phyloP scores from a whole-genome alignment of 2,113 vertebrate species.

The Thunnus maccoyii region DNA sequence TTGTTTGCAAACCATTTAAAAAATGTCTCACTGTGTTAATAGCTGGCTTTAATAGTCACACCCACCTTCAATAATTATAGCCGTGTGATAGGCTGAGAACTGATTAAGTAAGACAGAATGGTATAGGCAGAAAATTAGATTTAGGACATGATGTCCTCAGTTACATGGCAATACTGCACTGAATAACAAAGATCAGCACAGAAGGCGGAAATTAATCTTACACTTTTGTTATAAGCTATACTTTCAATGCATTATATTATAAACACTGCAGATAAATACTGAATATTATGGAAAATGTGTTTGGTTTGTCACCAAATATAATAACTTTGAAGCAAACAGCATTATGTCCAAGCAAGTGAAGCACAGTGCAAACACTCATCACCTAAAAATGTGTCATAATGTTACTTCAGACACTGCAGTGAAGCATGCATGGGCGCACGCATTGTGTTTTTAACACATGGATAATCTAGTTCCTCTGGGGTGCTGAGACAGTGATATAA shows the following conservation, averaged over 20 bases:
- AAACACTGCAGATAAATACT: background rate
- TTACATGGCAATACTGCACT: conserved; percentile 21
- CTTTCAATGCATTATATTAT: background rate
- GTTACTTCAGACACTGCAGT: conserved; percentile 47
- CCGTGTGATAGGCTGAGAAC: conserved; percentile 44
- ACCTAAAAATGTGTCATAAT: conserved; percentile 42
- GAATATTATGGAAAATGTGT: background rate
- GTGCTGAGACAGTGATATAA: conserved; percentile 11
- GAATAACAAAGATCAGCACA: conserved; percentile 3
- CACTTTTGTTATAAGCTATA: background rate
- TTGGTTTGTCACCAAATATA: background rate
- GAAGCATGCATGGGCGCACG: conserved; percentile 36
- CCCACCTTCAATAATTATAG: conserved; percentile 49
- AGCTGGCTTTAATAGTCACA: conserved; percentile 30
- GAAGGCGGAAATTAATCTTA: background rate
- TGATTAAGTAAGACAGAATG: conserved; percentile 51
- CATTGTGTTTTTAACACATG: conserved; percentile 71
- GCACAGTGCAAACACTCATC: conserved; percentile 13
- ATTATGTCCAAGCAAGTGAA: conserved; percentile 8
- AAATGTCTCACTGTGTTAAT: conserved; percentile 46
- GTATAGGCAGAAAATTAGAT: conserved; percentile 60
- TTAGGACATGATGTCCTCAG: conserved; percentile 48
- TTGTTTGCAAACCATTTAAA: conserved; percentile 53
- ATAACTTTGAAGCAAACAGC: conserved; percentile 7
- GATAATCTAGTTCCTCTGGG: conserved; percentile 47